Conservation (phyloP, 2,113 vertebrate species). For the Zootoca vivipara region DNA sequence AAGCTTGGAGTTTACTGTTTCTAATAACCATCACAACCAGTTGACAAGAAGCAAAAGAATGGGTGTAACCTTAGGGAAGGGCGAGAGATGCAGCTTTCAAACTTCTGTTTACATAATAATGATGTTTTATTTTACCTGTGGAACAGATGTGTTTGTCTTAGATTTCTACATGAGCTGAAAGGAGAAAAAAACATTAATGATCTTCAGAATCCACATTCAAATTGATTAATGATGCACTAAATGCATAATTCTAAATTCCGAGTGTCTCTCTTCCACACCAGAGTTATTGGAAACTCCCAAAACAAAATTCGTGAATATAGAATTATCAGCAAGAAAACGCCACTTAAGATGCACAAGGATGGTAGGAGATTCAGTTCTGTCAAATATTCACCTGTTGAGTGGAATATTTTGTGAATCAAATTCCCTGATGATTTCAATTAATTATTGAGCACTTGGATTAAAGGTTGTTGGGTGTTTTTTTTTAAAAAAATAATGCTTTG, state of each 20-base stretch:
- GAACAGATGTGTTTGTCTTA: not conserved
- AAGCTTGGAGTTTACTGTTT: not conserved
- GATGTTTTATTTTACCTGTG: not conserved
- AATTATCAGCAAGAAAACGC: not conserved
- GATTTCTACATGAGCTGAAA: accelerated
- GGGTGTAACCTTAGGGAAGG: not conserved
- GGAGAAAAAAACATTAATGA: not conserved
- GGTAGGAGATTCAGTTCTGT: too few species aligned
- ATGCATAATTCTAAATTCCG: not conserved
- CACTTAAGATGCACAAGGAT: too few species aligned
- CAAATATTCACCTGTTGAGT: too few species aligned
- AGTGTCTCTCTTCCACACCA: not conserved
- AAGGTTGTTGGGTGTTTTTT: too few species aligned
- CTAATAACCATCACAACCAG: not conserved
- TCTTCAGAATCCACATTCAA: accelerated
- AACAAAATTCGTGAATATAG: not conserved
- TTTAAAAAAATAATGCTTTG: too few species aligned
- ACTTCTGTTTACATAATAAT: constrained; percentile 6
- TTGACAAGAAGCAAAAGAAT: not conserved
- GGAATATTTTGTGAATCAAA: too few species aligned
- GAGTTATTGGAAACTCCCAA: not conserved
- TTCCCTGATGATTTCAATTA: too few species aligned
- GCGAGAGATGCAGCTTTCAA: not conserved
- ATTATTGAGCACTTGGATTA: too few species aligned
- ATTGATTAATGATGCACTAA: not conserved